Base-by-base conservation (phyloP, 2,797 vertebrate species). In the Syngnathus acus region DNA sequence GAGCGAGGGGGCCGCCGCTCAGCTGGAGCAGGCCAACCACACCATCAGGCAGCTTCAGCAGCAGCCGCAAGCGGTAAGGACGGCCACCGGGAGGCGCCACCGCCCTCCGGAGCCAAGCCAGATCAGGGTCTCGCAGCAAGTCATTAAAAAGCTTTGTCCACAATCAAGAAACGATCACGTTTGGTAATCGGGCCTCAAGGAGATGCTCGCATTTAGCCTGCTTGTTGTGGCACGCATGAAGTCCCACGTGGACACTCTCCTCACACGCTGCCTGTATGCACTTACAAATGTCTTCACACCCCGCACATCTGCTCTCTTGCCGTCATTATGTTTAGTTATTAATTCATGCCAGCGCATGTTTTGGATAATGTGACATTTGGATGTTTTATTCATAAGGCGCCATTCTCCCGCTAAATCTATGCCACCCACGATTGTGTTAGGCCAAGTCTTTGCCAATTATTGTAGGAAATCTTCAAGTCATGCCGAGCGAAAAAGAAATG, bases 21-120 rank as follows among this genome's bases (percentile, higher is more conserved):
- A 95, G 89, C 93, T 99, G 91, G 95, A 97, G 90, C 95, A 94
- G 89, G 97, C 96, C 89, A 91, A 92, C 87, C 90, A 87, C 87
- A 92, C 92, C 96, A 94, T 97, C 94, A 90, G 87, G 82, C 92
- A 95, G 91, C 94, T 98, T 82, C 95, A 94, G 51, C 92, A 92
- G 68, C 84, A 92, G 76, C 93, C 93, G 69, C 78, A 93, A 85
- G 92, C 84, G 96, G 97, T 99, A 99, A 99, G 96, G 88, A 91
- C 90, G 79, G 83, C 80, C 82, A 19, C 68, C 3, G 79, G 40
- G 73, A 63, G 62, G 32, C 26, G 47, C 45, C 17, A 23, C 42
- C 3, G 21, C 16, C 14, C 5, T 4, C 7, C 14, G 14, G 26
- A 58, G 26, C 32, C 54, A 23, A 32, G 11, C 23, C 23, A 6